Conservation (phyloP, 2,797 vertebrate species). For the Mionectes olivaceus region DNA sequence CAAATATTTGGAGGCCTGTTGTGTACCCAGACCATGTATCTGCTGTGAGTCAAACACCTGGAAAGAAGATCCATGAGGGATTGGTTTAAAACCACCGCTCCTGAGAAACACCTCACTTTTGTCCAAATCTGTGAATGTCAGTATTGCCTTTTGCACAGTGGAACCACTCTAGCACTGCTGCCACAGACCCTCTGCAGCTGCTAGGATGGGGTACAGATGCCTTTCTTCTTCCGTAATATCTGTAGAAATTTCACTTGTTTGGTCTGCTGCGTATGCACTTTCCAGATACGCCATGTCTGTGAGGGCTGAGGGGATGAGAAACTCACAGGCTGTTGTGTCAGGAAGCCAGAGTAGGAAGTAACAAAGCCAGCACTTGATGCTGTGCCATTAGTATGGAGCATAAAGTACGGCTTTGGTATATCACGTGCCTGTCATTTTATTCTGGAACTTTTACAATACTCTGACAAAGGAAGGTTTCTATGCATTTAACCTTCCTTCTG, state of each 20-base stretch:
- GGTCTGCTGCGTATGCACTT: background rate
- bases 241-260: background rate
- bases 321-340: background rate
- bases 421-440: background rate
- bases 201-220: background rate
- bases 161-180: background rate
- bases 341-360: background rate
- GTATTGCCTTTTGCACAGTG: background rate
- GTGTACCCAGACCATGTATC: background rate
- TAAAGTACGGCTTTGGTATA: background rate
- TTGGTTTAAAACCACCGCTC: background rate
- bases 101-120: background rate
- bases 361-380: background rate
- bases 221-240: background rate
- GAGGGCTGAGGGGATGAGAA: background rate
- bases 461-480: background rate
- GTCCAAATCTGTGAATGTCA: background rate
- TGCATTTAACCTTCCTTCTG: background rate
- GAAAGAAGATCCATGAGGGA: background rate
- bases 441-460: background rate
- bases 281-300: background rate
- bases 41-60: background rate
- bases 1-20: background rate
- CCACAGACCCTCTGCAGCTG: background rate
- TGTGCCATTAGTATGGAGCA: background rate